Evolutionary conservation across 2,797 vertebrate species (phyloP).

Genomic region (Diglossa cyanea): DNA sequence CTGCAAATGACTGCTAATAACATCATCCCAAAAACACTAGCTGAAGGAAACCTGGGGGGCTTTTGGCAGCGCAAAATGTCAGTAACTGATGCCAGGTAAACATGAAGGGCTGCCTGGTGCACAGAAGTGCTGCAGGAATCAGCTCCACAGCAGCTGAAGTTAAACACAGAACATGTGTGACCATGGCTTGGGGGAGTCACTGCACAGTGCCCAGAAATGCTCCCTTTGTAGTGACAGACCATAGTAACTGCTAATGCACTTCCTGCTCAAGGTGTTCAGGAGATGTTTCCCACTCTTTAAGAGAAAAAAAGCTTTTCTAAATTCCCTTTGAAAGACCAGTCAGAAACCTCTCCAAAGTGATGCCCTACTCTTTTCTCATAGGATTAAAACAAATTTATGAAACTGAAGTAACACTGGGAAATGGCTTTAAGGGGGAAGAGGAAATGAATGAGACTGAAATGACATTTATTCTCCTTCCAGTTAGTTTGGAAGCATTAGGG

Average conservation of each 20-base stretch:
- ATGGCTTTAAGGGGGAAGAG: not conserved
- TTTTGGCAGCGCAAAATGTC: not conserved
- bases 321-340: not conserved
- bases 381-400: not conserved
- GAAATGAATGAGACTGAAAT: not conserved
- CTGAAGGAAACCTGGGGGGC: not conserved
- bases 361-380: not conserved
- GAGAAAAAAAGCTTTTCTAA: not conserved
- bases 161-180: fast-evolving
- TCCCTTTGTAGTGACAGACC: not conserved
- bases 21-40: not conserved
- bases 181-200: fast-evolving
- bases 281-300: not conserved
- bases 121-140: fast-evolving
- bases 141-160: fast-evolving
- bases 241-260: not conserved
- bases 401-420: not conserved
- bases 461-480: not conserved
- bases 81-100: not conserved
- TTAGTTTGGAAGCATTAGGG: not conserved
- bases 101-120: not conserved
- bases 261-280: not conserved
- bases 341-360: not conserved
- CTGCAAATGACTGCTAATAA: not conserved
- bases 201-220: not conserved